A percentile compares a stretch with the other conserved stretches of the same genome.
Evolutionary conservation across 2,113 vertebrate genomes (phyloP).

Genomic region (Chloebia gouldiae): DNA sequence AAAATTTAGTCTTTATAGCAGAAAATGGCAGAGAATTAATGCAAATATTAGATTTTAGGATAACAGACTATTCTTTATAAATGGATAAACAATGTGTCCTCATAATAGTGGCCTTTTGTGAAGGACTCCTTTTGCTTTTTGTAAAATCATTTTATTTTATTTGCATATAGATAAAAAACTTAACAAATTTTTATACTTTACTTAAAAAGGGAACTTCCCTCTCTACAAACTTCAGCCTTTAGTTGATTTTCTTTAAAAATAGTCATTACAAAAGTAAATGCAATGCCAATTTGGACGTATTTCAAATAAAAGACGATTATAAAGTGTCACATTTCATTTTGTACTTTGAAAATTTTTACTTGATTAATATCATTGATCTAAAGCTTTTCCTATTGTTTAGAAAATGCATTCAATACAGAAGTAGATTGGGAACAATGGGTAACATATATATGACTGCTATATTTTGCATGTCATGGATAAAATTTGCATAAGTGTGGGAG

Average conservation of each 20-base stretch:
- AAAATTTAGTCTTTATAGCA: not conserved
- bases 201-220: not conserved
- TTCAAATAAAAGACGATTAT: not conserved
- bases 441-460: not conserved
- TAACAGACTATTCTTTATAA: not conserved
- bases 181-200: not conserved
- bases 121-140: not conserved
- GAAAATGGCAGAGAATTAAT: not conserved
- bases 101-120: not conserved
- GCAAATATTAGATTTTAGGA: not conserved
- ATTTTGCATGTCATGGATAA: slow-evolving; percentile 18
- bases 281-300: not conserved
- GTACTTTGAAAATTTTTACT: not conserved
- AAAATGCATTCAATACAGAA: slow-evolving; percentile 7
- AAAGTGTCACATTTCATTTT: not conserved
- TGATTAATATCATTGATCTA: slow-evolving; percentile 9
- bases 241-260: not conserved
- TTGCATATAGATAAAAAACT: not conserved
- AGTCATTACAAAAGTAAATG: not conserved
- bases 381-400: not conserved
- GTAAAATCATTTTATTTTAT: not conserved
- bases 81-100: not conserved
- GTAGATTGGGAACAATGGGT: slow-evolving; percentile 15
- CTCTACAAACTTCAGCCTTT: not conserved
- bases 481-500: slow-evolving; percentile 47